Conservation (phyloP, 2,113 vertebrate species). For the Riparia riparia region DNA sequence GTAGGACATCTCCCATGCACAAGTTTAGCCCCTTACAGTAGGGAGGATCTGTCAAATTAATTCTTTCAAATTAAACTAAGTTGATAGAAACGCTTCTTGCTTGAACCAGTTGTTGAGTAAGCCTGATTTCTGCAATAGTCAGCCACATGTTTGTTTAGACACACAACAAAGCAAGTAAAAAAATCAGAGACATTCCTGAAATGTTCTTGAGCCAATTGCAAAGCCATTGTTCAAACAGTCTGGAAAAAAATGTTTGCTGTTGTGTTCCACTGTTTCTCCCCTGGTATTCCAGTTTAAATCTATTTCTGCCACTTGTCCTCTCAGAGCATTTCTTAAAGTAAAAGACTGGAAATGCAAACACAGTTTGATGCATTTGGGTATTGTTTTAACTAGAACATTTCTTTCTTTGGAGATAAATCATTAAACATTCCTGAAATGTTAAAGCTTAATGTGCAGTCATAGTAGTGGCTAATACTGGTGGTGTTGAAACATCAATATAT, state of each 20-base stretch:
- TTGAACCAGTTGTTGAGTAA: neutral
- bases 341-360: neutral
- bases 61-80: neutral
- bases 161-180: neutral
- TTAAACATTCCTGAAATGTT: neutral
- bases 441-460: fast-evolving
- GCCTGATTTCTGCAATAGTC: neutral
- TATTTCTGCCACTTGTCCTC: neutral
- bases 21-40: neutral
- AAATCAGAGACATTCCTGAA: neutral
- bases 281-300: neutral
- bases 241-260: neutral
- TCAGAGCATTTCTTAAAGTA: neutral
- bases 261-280: neutral
- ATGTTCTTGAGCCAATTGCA: neutral
- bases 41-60: neutral
- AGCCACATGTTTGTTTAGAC: neutral
- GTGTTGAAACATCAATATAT: neutral
- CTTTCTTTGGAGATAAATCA: neutral
- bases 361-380: neutral
- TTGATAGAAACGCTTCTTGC: neutral
- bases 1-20: neutral
- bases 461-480: neutral
- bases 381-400: neutral
- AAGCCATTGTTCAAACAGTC: neutral